These are phyloP conservation scores for Silurus glanis DNA, from an alignment of 2,113 vertebrate genomes.

Conservation along the genomic window DNA sequence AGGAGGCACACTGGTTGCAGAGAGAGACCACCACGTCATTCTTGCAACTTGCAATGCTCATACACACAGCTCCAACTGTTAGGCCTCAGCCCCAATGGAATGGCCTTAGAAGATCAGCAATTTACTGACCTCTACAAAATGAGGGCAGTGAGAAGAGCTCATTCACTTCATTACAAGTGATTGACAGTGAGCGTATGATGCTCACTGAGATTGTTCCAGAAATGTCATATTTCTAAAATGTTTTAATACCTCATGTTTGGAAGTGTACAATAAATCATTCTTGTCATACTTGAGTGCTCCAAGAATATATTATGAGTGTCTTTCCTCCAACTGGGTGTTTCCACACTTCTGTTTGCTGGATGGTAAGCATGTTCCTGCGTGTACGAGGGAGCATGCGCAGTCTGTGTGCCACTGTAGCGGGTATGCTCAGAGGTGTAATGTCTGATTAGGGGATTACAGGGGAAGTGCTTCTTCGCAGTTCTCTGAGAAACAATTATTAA, in stretches of 20 bases:
- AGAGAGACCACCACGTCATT: constrained; percentile 52
- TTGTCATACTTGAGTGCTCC: not conserved
- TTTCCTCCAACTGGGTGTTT: constrained; percentile 5
- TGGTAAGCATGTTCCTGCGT: constrained; percentile 58
- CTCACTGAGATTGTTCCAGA: not conserved
- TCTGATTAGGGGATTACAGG: constrained; percentile 85
- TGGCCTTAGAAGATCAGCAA: constrained; percentile 48
- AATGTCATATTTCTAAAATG: not conserved
- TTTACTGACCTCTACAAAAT: constrained; percentile 56
- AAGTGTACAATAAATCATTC: not conserved
- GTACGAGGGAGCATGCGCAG: constrained; percentile 54
- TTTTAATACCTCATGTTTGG: not conserved
- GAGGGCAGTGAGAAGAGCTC: constrained; percentile 37
- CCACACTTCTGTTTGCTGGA: constrained; percentile 40
- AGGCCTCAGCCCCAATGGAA: constrained; percentile 50
- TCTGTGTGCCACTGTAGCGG: constrained; percentile 69
- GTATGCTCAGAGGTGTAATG: constrained; percentile 83
- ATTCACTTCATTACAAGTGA: constrained; percentile 38
- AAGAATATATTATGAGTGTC: not conserved
- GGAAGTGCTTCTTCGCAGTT: constrained; percentile 82
- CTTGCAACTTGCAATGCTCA: constrained; percentile 61
- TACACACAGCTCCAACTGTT: constrained; percentile 48
- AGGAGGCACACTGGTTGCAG: constrained; percentile 38
- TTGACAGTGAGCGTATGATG: not conserved
- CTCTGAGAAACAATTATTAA: constrained; percentile 86